Evolutionary conservation across 2,888 invertebrate genomes (phyloP).

Genomic region (Alcis repandata): DNA sequence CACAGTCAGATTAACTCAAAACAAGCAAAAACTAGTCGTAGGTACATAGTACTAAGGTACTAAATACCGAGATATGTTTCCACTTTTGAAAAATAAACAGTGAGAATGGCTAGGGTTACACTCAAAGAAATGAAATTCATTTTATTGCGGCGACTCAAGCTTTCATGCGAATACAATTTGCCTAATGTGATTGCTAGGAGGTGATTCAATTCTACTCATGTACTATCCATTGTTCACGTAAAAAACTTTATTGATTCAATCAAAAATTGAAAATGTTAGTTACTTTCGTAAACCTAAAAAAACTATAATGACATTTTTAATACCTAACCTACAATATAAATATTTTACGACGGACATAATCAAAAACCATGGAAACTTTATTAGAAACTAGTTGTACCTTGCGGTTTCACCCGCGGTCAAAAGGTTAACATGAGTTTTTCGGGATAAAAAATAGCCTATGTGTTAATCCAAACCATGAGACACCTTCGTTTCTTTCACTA

Average conservation of each 20-base stretch:
- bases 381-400: no score
- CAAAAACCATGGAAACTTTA: no score
- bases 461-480: no score
- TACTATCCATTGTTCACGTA: background rate
- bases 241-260: background rate
- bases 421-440: no score
- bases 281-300: no score
- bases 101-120: conserved; percentile 59
- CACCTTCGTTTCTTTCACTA: no score
- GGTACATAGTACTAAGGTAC: background rate
- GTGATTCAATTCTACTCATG: conserved; percentile 62
- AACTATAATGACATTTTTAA: no score
- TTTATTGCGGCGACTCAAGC: conserved; percentile 71
- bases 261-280: background rate
- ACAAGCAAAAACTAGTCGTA: background rate
- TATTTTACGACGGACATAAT: no score
- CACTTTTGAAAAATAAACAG: conserved; percentile 60
- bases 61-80: conserved; percentile 34
- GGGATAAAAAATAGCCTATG: no score
- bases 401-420: no score
- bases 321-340: no score
- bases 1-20: no score
- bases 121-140: conserved; percentile 76
- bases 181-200: conserved; percentile 75
- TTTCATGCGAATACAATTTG: conserved; percentile 76